Percentiles rank a stretch among this genome's conserved stretches.
These are phyloP conservation scores for Rhinoderma darwinii DNA, from an alignment of 2,113 vertebrate genomes.

Conservation along the genomic window DNA sequence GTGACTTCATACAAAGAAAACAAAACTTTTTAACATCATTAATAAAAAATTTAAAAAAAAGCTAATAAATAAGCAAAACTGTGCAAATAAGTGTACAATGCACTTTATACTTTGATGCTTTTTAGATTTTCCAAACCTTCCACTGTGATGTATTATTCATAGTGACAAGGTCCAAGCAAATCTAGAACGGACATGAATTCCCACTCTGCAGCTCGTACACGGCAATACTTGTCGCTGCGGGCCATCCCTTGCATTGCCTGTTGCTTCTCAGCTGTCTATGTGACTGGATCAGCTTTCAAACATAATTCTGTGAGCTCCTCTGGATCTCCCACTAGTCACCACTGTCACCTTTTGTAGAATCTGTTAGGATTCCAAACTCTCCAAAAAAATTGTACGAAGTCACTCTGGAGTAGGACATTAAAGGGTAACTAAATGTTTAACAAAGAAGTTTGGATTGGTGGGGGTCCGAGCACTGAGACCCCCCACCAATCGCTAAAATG, in stretches of 20 bases:
- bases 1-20: background rate
- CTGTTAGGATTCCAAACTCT: background rate
- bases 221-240: conserved; percentile 15
- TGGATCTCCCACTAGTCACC: background rate
- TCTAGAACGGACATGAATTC: conserved; percentile 24
- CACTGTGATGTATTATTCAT: conserved; percentile 34
- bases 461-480: too few species aligned
- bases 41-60: too few species aligned
- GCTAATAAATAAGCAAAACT: background rate
- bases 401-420: background rate
- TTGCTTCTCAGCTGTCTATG: conserved; percentile 8
- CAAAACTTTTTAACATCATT: background rate
- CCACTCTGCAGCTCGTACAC: background rate
- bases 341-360: background rate
- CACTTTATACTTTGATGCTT: conserved; percentile 5
- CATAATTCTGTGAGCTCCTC: background rate
- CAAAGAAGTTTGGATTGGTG: too few species aligned
- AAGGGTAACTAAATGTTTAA: too few species aligned
- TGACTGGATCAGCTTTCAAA: background rate
- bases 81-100: conserved; percentile 20
- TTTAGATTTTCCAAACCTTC: conserved; percentile 16
- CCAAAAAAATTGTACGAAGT: background rate
- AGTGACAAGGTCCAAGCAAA: background rate
- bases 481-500: too few species aligned
- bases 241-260: background rate